Evolutionary conservation across 2,797 vertebrate species (phyloP), one percentile per base, ranked within the genome.

Genomic region (Buceros bicornis): DNA sequence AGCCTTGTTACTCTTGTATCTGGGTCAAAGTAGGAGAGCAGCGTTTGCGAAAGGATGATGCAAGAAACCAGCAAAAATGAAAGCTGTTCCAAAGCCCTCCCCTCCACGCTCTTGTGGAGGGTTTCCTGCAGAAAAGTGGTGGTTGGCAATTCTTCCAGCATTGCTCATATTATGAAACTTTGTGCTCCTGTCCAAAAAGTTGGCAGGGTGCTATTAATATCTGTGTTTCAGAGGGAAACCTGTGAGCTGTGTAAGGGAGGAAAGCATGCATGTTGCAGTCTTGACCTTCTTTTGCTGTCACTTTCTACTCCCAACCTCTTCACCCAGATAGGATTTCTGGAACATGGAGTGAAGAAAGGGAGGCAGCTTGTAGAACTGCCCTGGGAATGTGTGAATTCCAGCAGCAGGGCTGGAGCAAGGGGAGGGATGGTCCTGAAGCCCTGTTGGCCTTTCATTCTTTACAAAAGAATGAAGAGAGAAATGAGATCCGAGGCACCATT

Each of bases 361-460:
- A 92, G 25, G 58, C 70, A 79, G 83, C 31, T 3, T 51, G 40
- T 50, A 78, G 31, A 64, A 62, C 81, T 89, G 81, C 51, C 45
- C 81, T 82, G 88, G 66, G 95, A 93, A 96, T 80, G 92, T 90
- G 95, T 92, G 90, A 97, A 95, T 97, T 96, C 95, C 95, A 89
- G 67, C 45, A 64, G 87, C 65, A 77, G 50, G 84, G 60, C 51
- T 89, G 89, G 33, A 87, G 62, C 70, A 89, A 62, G 25, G 51
- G 35, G 33, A 77, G 71, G 86, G 33, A 61, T 91, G 57, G 67
- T 94, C 67, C 88, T 80, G 51, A 92, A 70, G 31, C 60, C 33
- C 35, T 60, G 50, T 92, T 71, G 84, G 78, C 53, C 43, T 66
- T 93, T 84, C 89, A 42, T 86, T 93, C 94, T 82, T 82, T n/a